Percentiles rank a stretch among this genome's conserved stretches.
Evolutionary conservation across 2,888 invertebrate genomes (phyloP).

Genomic region (Pterostichus niger): DNA sequence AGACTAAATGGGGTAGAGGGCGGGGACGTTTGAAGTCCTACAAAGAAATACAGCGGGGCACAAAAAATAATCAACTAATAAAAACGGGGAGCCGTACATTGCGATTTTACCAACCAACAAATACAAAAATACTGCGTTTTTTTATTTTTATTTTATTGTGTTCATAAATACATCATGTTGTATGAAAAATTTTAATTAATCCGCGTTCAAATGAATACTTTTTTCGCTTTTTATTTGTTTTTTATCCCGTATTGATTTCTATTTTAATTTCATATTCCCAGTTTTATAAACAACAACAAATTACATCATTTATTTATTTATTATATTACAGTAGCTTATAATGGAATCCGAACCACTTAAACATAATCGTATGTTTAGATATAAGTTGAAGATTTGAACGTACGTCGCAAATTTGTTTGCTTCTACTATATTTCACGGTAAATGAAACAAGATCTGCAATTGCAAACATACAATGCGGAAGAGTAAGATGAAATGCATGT

Average conservation of each 20-base stretch:
- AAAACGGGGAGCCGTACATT: slow-evolving; percentile 49
- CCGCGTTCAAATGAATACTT: slow-evolving; percentile 17
- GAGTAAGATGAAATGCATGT: too few species aligned
- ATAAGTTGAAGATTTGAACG: too few species aligned
- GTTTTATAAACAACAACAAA: too few species aligned
- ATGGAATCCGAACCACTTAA: too few species aligned
- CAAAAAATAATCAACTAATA: slow-evolving; percentile 67
- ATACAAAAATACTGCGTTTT: slow-evolving; percentile 17
- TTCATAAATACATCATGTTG: slow-evolving; percentile 28
- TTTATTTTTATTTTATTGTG: slow-evolving; percentile 50
- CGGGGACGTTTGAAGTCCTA: slow-evolving; percentile 58
- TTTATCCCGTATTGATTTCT: slow-evolving; percentile 10
- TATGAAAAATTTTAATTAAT: slow-evolving; percentile 49
- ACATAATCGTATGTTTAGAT: too few species aligned
- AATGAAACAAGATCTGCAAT: too few species aligned
- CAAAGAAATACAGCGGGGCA: slow-evolving; percentile 62
- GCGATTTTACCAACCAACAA: too few species aligned
- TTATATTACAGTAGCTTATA: too few species aligned
- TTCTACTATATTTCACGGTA: too few species aligned
- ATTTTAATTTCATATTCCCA: slow-evolving; percentile 10
- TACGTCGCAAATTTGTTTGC: too few species aligned
- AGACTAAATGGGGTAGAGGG: slow-evolving; percentile 68
- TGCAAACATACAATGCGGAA: too few species aligned
- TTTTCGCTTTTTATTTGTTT: slow-evolving; percentile 29
- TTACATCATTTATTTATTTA: too few species aligned